phyloP scores from a whole-genome alignment of 2,888 invertebrate genomes.

The Orchesella flavescens region DNA sequence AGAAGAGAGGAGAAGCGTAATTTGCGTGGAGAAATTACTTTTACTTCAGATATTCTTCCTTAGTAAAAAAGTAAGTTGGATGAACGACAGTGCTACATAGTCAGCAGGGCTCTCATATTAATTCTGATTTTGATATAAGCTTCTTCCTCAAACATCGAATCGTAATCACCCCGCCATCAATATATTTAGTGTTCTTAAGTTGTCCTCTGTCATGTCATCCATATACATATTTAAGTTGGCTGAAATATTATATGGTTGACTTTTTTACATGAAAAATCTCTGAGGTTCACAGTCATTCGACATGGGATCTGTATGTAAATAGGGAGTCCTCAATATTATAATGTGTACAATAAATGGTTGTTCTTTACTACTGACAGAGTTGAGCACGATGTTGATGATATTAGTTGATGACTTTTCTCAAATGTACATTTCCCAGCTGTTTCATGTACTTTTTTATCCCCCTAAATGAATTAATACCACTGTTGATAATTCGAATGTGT shows the following conservation, averaged over 20 bases:
- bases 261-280: slow-evolving; percentile 30
- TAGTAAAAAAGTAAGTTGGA: neutral
- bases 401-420: slow-evolving; percentile 59
- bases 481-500: slow-evolving; percentile 39
- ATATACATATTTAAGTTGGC: no score
- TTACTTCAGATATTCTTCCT: slow-evolving; percentile 9
- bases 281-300: slow-evolving; percentile 55
- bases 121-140: neutral
- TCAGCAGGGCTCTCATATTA: no score
- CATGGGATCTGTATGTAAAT: slow-evolving; percentile 42
- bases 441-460: slow-evolving; percentile 54
- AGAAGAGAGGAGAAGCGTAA: slow-evolving; percentile 17
- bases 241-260: neutral
- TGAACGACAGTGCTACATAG: no score
- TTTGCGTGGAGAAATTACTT: slow-evolving; percentile 54
- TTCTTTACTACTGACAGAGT: slow-evolving; percentile 10
- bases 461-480: slow-evolving; percentile 56
- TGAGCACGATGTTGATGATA: slow-evolving; percentile 32
- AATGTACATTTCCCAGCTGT: slow-evolving; percentile 53
- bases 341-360: slow-evolving; percentile 40
- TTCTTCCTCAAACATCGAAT: neutral
- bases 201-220: no score
- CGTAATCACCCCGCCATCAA: neutral
- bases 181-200: neutral
- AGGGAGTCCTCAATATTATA: slow-evolving; percentile 57